These are phyloP conservation scores for Meloidogyne chitwoodi DNA, from an alignment of 1,140 invertebrate genomes.

Conservation along the genomic window DNA sequence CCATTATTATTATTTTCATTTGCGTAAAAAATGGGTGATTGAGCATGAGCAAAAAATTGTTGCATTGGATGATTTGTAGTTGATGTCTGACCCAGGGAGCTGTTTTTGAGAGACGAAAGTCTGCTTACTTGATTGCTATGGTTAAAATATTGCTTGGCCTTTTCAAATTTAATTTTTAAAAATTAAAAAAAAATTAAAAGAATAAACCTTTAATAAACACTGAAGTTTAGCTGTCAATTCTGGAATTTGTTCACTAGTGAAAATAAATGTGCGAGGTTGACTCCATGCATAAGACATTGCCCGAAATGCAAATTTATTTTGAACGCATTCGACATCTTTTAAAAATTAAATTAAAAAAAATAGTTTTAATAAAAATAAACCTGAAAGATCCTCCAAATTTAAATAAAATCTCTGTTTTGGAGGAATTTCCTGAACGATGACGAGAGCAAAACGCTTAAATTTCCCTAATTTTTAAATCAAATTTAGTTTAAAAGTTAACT, in stretches of 20 bases:
- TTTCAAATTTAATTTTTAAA: not conserved
- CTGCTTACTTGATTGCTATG: conserved; percentile 15
- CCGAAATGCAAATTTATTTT: conserved; percentile 22
- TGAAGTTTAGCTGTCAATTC: conserved; percentile 23
- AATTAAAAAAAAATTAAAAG: not conserved
- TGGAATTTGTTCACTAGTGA: conserved; percentile 31
- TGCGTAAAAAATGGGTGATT: conserved; percentile 7
- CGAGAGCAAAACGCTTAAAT: conserved; percentile 32
- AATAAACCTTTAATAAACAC: conserved; percentile 24
- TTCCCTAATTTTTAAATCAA: too few species aligned
- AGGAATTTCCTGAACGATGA: conserved; percentile 32
- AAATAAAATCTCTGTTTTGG: conserved; percentile 30
- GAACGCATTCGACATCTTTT: conserved; percentile 15
- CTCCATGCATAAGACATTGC: conserved; percentile 30
- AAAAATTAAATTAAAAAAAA: not conserved
- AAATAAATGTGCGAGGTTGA: conserved; percentile 28
- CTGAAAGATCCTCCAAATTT: conserved; percentile 25
- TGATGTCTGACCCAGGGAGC: conserved; percentile 15
- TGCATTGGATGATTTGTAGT: conserved; percentile 5
- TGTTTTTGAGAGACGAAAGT: conserved; percentile 12
- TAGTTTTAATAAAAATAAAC: not conserved
- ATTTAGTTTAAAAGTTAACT: conserved; percentile 12
- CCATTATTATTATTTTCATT: not conserved
- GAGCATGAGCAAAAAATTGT: conserved; percentile 8
- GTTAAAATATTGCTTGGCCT: conserved; percentile 25